Percentiles rank a stretch among this genome's conserved stretches.
Conservation (phyloP, 2,888 invertebrate species). For the Thymelicus lineola region DNA sequence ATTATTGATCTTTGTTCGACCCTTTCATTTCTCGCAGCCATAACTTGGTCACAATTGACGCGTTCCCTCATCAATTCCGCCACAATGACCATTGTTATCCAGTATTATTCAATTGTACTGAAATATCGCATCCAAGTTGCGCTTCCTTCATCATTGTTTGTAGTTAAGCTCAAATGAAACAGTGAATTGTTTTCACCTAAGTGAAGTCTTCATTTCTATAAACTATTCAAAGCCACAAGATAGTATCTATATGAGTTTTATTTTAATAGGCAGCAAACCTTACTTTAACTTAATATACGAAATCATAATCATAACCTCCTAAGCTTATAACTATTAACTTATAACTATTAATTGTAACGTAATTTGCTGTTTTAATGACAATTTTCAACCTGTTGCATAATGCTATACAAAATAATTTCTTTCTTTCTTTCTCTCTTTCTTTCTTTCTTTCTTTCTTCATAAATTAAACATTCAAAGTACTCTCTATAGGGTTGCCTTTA, state of each 20-base stretch:
- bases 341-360: too few relatives aligned
- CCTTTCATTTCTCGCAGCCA: neutral
- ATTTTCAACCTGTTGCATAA: too few relatives aligned
- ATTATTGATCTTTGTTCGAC: slow-evolving; percentile 8
- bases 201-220: slow-evolving; percentile 10
- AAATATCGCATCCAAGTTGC: slow-evolving; percentile 22
- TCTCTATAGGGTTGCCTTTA: too few relatives aligned
- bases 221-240: neutral
- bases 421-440: too few relatives aligned
- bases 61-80: slow-evolving; percentile 24
- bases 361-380: too few relatives aligned
- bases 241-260: neutral
- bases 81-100: slow-evolving; percentile 37
- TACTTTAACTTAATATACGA: too few relatives aligned
- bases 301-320: too few relatives aligned
- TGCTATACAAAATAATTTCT: too few relatives aligned
- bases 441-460: too few relatives aligned
- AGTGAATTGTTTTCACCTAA: slow-evolving; percentile 23
- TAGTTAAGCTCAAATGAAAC: slow-evolving; percentile 20
- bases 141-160: slow-evolving; percentile 34
- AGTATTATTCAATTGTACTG: slow-evolving; percentile 34
- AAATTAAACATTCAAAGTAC: too few relatives aligned
- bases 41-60: slow-evolving; percentile 34
- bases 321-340: too few relatives aligned
- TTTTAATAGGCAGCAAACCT: neutral